Evolutionary conservation across 1,140 invertebrate genomes (phyloP), one percentile per base, ranked within the genome.

Genomic region (Eumaeus atala): DNA sequence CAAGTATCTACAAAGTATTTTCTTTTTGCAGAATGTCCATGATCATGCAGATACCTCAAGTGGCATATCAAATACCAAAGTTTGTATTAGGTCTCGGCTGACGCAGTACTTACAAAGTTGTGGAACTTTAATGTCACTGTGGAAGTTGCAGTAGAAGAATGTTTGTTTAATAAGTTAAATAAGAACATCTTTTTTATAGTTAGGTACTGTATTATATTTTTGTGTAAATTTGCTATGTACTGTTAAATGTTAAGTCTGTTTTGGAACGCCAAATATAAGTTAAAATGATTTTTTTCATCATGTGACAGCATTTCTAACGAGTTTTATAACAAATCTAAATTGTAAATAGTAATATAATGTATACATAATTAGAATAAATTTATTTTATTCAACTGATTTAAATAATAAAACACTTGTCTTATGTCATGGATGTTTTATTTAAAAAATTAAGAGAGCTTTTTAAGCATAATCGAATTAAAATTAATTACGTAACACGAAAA

Each of bases 61-160:
- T 93, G 68, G 93, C 93, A 12, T 93, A 92, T 78, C 91, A 92
- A 87, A 90, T 94, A 88, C 93, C 93, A 64, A 93, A 93, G 87
- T 93, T 92, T 77, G 92, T 94, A 51, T 85, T 93, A 77, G 91
- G 92, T 44, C 79, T 92, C 52, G 91, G 92, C 54, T 92, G 89
- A 89, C 36, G 35, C 50, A 54, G 14, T 38, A 48, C 54, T 42
- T 56, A 47, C 48, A 58, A 50, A 52, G 48, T 61, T 55, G 28
- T 56, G 59, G 72, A 74, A 72, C 77, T 75, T 66, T 68, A 64
- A 67, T 59, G 58, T 72, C 61, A 59, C 56, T 58, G 5, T 17
- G n/a, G 12, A 44, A 44, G 40, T 16, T 44, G 40, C 12, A 67
- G 59, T 55, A 54, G 55, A 72, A 60, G 53, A 66, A 64, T 62